A percentile compares a stretch with the other conserved stretches of the same genome.
Conservation (phyloP, 2,113 vertebrate species). For the Conger conger region DNA sequence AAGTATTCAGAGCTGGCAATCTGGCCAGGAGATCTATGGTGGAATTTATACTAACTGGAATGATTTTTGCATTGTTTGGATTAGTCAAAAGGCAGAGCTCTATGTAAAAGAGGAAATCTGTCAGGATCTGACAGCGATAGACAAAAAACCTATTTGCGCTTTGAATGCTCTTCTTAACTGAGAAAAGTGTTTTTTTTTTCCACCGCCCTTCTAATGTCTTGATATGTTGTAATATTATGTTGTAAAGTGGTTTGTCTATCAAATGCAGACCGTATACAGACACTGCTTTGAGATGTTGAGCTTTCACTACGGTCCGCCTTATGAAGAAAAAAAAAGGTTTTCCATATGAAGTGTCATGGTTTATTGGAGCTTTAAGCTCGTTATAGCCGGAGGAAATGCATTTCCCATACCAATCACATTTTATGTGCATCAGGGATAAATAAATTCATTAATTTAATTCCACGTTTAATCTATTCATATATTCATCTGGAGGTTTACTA, state of each 20-base stretch:
- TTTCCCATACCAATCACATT: not conserved
- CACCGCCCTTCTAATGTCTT: not conserved
- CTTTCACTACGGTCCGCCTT: not conserved
- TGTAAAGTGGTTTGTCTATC: not conserved
- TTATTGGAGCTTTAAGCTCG: not conserved
- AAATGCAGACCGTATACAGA: not conserved
- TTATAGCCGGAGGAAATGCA: not conserved
- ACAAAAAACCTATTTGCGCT: not conserved
- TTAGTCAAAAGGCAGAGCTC: not conserved
- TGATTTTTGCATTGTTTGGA: not conserved
- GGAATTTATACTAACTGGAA: not conserved
- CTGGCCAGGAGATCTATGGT: not conserved
- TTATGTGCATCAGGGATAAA: conserved; percentile 3
- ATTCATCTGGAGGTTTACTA: conserved; percentile 1
- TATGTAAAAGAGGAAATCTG: not conserved
- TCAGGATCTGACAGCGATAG: not conserved
- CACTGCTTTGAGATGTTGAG: not conserved
- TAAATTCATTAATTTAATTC: not conserved
- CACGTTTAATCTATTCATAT: not conserved
- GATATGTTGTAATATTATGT: not conserved
- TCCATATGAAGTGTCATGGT: not conserved
- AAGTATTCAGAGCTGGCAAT: not conserved
- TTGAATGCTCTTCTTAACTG: not conserved
- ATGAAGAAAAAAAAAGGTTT: no score
- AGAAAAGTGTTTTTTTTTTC: not conserved